A percentile compares a stretch with the other conserved stretches of the same genome.
Conservation (phyloP, 2,113 vertebrate genomes). For the Cariama cristata region DNA sequence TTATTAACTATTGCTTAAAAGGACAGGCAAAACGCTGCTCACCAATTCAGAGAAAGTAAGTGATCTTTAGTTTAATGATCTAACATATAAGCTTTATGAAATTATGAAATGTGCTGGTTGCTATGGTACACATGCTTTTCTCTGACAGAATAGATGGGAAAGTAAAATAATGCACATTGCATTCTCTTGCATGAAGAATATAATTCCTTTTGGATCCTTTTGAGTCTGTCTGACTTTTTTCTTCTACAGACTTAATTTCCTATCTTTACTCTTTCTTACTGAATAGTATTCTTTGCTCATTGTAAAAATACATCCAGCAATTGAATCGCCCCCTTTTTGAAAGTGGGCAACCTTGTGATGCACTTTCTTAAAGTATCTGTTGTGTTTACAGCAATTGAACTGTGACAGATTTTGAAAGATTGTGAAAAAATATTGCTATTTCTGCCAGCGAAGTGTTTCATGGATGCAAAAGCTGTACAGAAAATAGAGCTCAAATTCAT, state of each 20-base stretch:
- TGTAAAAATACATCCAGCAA: neutral
- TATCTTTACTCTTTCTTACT: neutral
- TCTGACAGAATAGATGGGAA: neutral
- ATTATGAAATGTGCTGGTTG: neutral
- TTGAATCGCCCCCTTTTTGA: neutral
- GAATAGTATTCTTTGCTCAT: neutral
- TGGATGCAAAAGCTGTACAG: neutral
- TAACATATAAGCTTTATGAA: neutral
- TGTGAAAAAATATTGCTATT: slow-evolving; percentile 15
- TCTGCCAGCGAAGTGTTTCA: neutral
- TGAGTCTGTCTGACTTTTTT: neutral
- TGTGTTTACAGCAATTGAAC: neutral
- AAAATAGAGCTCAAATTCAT: neutral
- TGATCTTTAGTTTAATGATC: slow-evolving; percentile 44
- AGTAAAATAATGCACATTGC: neutral
- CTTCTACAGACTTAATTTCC: neutral
- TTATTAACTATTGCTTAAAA: slow-evolving; percentile 56
- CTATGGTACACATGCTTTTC: neutral
- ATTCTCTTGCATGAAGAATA: neutral
- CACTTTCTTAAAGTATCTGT: neutral
- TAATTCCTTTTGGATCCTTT: neutral
- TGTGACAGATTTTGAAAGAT: slow-evolving; percentile 1
- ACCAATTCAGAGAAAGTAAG: slow-evolving; percentile 35
- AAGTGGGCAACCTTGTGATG: neutral
- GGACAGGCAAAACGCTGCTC: slow-evolving; percentile 29